These are phyloP conservation scores for Tragelaphus imberbis DNA, from an alignment of 2,113 vertebrate genomes.

Conservation along the genomic window DNA sequence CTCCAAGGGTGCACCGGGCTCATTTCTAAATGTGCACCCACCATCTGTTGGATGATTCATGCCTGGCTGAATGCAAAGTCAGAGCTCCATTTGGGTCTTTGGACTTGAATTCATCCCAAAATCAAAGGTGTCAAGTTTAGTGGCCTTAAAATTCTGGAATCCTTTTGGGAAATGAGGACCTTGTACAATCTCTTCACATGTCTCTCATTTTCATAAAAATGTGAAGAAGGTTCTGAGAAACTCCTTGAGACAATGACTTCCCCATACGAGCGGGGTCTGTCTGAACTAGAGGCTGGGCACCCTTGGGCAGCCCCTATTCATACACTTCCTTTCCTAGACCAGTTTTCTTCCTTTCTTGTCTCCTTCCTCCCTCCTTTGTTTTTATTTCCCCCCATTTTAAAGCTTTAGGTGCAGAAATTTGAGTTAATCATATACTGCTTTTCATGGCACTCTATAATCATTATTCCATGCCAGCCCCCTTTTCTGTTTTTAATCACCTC, in stretches of 20 bases:
- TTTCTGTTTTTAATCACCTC: background rate
- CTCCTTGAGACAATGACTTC: background rate
- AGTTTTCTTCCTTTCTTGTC: background rate
- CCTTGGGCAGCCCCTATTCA: background rate
- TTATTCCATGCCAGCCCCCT: background rate
- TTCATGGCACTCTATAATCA: background rate
- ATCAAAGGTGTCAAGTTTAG: conserved; percentile 44
- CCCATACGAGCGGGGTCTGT: too few species aligned
- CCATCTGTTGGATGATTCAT: conserved; percentile 51
- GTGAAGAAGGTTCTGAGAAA: background rate
- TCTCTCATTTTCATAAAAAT: background rate
- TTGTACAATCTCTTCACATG: background rate
- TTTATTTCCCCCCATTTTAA: background rate
- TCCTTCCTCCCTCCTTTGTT: background rate
- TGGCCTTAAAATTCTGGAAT: conserved; percentile 24
- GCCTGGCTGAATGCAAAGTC: background rate
- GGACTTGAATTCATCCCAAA: conserved; percentile 36
- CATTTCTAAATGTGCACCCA: conserved; percentile 8
- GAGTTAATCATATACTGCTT: background rate
- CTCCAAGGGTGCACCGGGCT: background rate
- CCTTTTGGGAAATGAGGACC: conserved; percentile 2
- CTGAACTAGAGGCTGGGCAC: background rate
- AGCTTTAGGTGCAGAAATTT: background rate
- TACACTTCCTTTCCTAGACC: too few species aligned
- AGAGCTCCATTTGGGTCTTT: conserved; percentile 3